phyloP scores from a whole-genome alignment of 1,140 invertebrate species.

The Drosophila parabipectinata region DNA sequence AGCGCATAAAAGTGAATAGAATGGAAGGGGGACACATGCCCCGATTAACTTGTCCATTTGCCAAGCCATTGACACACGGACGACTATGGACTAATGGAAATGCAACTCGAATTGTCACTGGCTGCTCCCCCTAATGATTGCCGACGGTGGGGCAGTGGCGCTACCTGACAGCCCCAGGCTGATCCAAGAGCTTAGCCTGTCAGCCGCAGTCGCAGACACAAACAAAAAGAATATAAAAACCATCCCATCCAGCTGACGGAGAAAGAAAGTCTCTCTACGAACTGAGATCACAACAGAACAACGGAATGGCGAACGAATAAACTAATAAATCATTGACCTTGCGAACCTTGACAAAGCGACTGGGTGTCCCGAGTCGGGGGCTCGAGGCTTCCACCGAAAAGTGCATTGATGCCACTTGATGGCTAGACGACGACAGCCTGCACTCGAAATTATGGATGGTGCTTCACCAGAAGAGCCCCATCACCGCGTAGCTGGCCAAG shows the following conservation, averaged over 20 bases:
- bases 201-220: constrained; percentile 31
- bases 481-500: neutral
- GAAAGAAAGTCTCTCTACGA: constrained; percentile 24
- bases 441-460: neutral
- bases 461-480: neutral
- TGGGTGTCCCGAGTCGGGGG: constrained; percentile 15
- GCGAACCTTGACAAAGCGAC: constrained; percentile 69
- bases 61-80: constrained; percentile 36
- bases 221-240: constrained; percentile 13
- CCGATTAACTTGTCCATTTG: constrained; percentile 51
- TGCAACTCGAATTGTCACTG: constrained; percentile 58
- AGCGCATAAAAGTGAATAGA: constrained; percentile 26
- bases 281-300: constrained; percentile 44
- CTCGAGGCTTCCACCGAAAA: constrained; percentile 20
- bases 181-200: constrained; percentile 60
- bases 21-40: constrained; percentile 21
- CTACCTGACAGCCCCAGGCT: constrained; percentile 30
- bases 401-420: constrained; percentile 35
- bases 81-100: constrained; percentile 39
- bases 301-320: constrained; percentile 44
- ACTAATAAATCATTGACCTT: constrained; percentile 82
- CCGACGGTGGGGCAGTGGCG: constrained; percentile 52
- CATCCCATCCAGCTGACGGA: constrained; percentile 16
- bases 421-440: constrained; percentile 9
- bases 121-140: constrained; percentile 17